Conservation (phyloP, 2,113 vertebrate species). For the Bombycilla garrulus region DNA sequence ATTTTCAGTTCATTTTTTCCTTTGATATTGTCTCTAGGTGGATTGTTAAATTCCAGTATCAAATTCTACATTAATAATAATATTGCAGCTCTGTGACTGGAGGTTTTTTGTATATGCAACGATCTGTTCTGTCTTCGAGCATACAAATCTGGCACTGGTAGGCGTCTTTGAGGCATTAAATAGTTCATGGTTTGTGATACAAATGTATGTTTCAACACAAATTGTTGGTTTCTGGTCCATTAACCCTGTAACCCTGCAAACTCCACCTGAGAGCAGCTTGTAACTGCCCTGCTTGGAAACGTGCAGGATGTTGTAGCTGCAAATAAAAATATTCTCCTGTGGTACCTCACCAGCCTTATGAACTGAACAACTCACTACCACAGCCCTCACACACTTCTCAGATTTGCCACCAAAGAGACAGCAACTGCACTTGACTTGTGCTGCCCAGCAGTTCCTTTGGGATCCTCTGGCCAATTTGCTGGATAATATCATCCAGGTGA, state of each 20-base stretch:
- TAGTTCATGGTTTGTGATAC: not conserved
- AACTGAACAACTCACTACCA: not conserved
- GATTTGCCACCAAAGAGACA: not conserved
- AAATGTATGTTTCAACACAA: not conserved
- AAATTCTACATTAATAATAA: not conserved
- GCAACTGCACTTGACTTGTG: accelerated
- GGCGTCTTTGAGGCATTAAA: not conserved
- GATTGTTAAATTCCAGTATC: not conserved
- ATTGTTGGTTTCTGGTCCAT: not conserved
- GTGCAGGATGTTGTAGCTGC: not conserved
- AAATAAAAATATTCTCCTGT: not conserved
- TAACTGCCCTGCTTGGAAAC: not conserved
- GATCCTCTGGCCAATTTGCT: not conserved
- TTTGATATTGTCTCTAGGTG: not conserved
- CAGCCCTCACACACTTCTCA: too few relatives aligned
- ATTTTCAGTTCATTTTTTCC: not conserved
- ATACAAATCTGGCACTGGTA: not conserved
- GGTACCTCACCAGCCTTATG: not conserved
- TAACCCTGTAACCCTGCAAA: not conserved
- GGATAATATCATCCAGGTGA: not conserved
- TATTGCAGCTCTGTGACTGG: not conserved
- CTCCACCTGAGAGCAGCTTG: not conserved
- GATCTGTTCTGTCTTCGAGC: not conserved
- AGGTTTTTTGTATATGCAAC: not conserved
- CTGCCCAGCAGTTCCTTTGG: not conserved